phyloP scores from a whole-genome alignment of 2,888 invertebrate genomes.

The Torymus auratus region DNA sequence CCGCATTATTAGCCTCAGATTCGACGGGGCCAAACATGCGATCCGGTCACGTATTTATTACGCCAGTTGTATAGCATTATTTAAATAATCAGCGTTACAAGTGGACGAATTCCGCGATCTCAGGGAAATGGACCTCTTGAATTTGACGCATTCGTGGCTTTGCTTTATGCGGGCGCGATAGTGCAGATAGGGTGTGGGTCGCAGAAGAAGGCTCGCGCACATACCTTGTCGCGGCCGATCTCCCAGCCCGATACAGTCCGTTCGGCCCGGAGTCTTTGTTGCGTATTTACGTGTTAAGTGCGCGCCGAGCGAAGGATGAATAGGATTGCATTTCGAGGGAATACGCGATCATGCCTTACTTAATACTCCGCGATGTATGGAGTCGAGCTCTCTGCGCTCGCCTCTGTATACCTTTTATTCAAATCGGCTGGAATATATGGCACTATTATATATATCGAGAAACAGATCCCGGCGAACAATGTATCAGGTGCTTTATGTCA shows the following conservation, averaged over 20 bases:
- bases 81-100: too few species aligned
- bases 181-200: neutral
- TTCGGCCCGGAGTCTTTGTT: slow-evolving; percentile 20
- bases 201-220: too few species aligned
- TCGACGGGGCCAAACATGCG: too few species aligned
- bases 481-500: slow-evolving; percentile 35
- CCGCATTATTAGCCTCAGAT: too few species aligned
- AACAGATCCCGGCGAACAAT: slow-evolving; percentile 37
- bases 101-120: too few species aligned
- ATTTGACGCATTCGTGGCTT: neutral
- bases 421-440: slow-evolving; percentile 42
- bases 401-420: slow-evolving; percentile 24
- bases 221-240: too few species aligned
- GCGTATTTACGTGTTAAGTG: slow-evolving; percentile 43
- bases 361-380: slow-evolving; percentile 30
- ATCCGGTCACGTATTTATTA: too few species aligned
- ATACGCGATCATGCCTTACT: slow-evolving; percentile 52
- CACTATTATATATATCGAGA: slow-evolving; percentile 44
- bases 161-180: slow-evolving; percentile 6
- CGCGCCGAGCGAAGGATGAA: slow-evolving; percentile 37
- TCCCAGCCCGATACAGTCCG: too few species aligned
- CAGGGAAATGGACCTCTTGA: too few species aligned
- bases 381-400: slow-evolving; percentile 12
- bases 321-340: slow-evolving; percentile 31
- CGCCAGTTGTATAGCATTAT: too few species aligned